These are phyloP conservation scores for Gonocerus acuteangulatus DNA, from an alignment of 2,888 invertebrate species.

Conservation along the genomic window DNA sequence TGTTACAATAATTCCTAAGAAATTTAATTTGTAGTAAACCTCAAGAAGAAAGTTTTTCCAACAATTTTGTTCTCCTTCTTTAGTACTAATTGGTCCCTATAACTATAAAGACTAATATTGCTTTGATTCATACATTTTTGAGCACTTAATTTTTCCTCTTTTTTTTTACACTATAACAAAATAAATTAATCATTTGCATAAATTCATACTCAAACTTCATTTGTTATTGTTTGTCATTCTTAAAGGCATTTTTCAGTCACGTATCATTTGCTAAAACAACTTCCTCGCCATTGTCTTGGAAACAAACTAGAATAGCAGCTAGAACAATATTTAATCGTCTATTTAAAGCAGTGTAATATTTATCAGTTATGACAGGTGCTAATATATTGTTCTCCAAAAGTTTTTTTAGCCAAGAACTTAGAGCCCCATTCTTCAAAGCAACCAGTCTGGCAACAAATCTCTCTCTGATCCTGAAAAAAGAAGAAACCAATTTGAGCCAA, in stretches of 20 bases:
- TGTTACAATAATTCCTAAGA: too few species aligned
- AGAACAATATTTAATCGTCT: slow-evolving; percentile 65
- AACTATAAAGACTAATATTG: too few species aligned
- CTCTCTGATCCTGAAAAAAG: slow-evolving; percentile 53
- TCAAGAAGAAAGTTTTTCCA: too few species aligned
- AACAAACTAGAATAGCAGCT: slow-evolving; percentile 69
- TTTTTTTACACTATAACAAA: too few species aligned
- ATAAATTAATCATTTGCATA: too few species aligned
- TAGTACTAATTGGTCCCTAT: too few species aligned
- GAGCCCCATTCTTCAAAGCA: slow-evolving; percentile 61
- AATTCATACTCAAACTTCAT: too few species aligned
- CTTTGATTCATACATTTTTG: too few species aligned
- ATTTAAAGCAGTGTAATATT: slow-evolving; percentile 69
- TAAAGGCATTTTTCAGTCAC: not conserved
- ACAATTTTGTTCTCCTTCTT: too few species aligned
- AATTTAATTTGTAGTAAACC: too few species aligned
- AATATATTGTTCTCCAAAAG: slow-evolving; percentile 42
- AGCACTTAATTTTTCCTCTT: too few species aligned
- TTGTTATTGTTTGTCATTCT: too few species aligned
- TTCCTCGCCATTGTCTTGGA: slow-evolving; percentile 43
- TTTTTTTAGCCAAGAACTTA: slow-evolving; percentile 54
- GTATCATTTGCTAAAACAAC: slow-evolving; percentile 29
- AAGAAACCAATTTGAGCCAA: slow-evolving; percentile 9
- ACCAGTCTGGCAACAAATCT: slow-evolving; percentile 65
- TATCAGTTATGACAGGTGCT: slow-evolving; percentile 56